Evolutionary conservation across 2,797 vertebrate species (phyloP), one percentile per base, ranked within the genome.

Genomic region (Typhlichthys eigenmanni): DNA sequence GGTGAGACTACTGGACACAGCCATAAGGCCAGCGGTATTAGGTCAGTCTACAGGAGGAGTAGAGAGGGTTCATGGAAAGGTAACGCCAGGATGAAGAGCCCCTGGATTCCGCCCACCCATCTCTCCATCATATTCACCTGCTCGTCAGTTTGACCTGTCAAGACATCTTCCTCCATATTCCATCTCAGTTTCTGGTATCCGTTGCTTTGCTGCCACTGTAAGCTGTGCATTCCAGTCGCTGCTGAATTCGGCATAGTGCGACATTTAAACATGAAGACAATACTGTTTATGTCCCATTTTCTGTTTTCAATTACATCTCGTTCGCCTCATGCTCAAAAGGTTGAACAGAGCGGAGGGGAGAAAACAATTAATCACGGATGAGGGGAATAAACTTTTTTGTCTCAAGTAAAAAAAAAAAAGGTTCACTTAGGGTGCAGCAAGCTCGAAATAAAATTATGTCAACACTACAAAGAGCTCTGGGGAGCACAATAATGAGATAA

Each of bases 31-130:
- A 76, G 71, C 57, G 71, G 63, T 75, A 60, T 60, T 51, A 38
- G 66, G 65, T 53, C 7, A 64, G 56, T 66, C 65, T 69, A 63
- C 69, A 75, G 65, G 71, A 78, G 65, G 70, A 78, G 71, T 64
- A 69, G 48, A 64, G 62, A 64, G 66, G 61, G 88, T 88, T 87
- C 85, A 85, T 75, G 74, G 60, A 61, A 65, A 85, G 86, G 81
- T 83, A 74, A 82, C 56, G 46, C 68, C 51, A 53, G 46, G 54
- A 64, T 47, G 62, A 47, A 16, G 49, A 60, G 68, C 24, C 53
- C 56, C 29, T 43, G 32, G 38, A 1, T 57, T 70, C 29, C 45
- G 34, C 55, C 29, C 47, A 14, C 2, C 46, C 46, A n/a, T 7
- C 13, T 13, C 13, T 34, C 29, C 46, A 60, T 49, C 51, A 54